phyloP scores from a whole-genome alignment of 2,797 vertebrate species.

The Bryconaethiops microstoma region DNA sequence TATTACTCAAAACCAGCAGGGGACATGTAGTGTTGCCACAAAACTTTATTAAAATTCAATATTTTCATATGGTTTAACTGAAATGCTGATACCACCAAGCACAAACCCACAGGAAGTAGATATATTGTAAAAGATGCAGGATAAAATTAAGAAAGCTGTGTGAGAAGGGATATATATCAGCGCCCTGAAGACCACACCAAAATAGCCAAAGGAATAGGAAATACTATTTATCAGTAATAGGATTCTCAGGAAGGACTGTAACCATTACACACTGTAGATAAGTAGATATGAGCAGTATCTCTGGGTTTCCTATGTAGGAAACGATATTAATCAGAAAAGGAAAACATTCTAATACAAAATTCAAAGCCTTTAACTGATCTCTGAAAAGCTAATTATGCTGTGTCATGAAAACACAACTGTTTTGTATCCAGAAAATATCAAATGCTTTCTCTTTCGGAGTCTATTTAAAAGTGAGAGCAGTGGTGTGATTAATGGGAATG shows the following conservation, averaged over 20 bases:
- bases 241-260: neutral
- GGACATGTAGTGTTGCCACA: neutral
- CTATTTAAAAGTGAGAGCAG: constrained; percentile 37
- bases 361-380: neutral
- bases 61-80: neutral
- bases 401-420: neutral
- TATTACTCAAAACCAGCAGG: constrained; percentile 18
- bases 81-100: neutral
- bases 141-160: neutral
- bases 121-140: constrained; percentile 8
- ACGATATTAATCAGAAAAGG: neutral
- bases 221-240: constrained; percentile 25
- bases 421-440: neutral
- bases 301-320: neutral
- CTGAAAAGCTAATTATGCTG: constrained; percentile 14
- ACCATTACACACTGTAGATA: neutral
- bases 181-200: neutral
- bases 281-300: neutral
- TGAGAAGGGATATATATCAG: neutral
- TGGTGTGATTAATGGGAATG: constrained; percentile 42
- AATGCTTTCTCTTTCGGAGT: neutral
- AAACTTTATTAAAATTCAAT: constrained; percentile 9
- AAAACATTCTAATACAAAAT: constrained; percentile 5
- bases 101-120: neutral
- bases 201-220: neutral